Conservation (phyloP, 2,888 invertebrate genomes). For the Callosobruchus maculatus region DNA sequence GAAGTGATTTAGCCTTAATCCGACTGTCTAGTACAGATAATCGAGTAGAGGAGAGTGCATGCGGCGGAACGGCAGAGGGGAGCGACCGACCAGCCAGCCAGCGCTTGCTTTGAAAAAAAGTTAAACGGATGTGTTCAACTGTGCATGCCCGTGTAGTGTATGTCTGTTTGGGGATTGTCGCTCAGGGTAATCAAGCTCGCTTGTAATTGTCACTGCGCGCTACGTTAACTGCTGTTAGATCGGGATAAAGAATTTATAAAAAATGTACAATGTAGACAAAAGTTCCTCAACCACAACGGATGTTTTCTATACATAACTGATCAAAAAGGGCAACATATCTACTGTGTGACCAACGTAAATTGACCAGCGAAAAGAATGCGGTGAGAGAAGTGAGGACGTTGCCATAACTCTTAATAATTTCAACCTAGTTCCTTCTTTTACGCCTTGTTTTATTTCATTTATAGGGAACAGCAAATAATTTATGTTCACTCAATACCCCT, state of each 20-base stretch:
- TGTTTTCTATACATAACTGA: too few relatives aligned
- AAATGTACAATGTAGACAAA: too few relatives aligned
- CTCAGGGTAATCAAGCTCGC: background rate
- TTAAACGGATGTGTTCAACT: background rate
- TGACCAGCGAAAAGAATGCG: too few relatives aligned
- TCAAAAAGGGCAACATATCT: too few relatives aligned
- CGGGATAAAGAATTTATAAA: background rate
- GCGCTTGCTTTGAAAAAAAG: background rate
- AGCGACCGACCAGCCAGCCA: background rate
- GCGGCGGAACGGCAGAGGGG: background rate
- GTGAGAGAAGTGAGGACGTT: too few relatives aligned
- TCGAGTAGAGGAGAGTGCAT: background rate
- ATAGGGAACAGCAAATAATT: too few relatives aligned
- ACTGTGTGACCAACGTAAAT: too few relatives aligned
- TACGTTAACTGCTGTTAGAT: background rate
- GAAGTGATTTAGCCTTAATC: conserved; percentile 25
- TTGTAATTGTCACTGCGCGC: background rate
- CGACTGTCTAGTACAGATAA: background rate
- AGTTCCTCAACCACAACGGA: too few relatives aligned
- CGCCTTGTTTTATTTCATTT: too few relatives aligned
- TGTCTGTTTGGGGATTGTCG: background rate
- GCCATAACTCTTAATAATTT: too few relatives aligned
- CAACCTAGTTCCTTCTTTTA: too few relatives aligned
- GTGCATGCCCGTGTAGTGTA: background rate
- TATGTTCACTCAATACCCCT: too few relatives aligned